Conservation (phyloP, 2,113 vertebrate genomes). For the Crypturellus undulatus region DNA sequence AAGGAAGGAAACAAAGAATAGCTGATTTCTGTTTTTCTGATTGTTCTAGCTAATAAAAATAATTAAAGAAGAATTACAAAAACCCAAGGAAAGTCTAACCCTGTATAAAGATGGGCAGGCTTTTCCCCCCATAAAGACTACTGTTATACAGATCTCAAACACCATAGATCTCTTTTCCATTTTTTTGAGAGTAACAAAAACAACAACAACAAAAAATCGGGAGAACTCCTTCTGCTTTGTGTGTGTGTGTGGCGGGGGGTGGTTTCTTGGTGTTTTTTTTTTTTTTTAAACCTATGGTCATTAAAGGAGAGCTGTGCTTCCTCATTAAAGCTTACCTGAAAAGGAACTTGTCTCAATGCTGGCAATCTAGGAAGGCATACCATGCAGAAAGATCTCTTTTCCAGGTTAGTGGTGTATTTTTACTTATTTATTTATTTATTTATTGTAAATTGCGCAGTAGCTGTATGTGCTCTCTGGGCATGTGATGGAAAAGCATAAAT, state of each 20-base stretch:
- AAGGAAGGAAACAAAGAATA: neutral
- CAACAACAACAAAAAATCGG: too few relatives aligned
- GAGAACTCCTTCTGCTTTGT: neutral
- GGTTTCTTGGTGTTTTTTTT: too few relatives aligned
- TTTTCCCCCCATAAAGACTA: rapidly evolving
- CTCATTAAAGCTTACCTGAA: neutral
- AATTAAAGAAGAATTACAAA: neutral
- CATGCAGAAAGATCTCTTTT: neutral
- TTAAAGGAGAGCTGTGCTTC: neutral
- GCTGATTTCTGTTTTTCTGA: neutral
- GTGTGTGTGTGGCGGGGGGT: too few relatives aligned
- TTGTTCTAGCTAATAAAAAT: neutral
- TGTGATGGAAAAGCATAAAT: neutral
- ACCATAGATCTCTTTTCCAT: neutral
- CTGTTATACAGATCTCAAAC: neutral
- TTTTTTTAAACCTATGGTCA: neutral
- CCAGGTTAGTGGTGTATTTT: neutral
- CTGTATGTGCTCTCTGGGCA: neutral
- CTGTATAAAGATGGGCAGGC: rapidly evolving
- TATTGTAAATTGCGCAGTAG: neutral
- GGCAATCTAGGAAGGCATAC: neutral
- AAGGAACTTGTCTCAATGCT: neutral
- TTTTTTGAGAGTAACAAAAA: neutral
- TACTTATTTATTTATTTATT: too few relatives aligned
- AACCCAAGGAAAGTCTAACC: neutral